phyloP scores from a whole-genome alignment of 1,140 invertebrate species.

The Ectropis grisescens region DNA sequence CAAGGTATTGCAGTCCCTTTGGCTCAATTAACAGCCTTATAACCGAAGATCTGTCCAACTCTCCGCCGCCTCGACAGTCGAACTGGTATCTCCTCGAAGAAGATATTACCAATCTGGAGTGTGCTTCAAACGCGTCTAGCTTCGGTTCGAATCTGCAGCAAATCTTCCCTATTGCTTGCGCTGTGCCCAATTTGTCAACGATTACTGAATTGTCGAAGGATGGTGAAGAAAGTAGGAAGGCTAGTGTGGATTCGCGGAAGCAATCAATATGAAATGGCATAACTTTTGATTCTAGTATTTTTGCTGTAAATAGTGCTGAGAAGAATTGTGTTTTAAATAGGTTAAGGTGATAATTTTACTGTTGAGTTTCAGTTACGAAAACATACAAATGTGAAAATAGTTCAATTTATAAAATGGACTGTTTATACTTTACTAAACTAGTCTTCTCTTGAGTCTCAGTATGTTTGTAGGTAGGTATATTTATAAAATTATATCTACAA shows the following conservation, averaged over 20 bases:
- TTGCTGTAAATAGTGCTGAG: too few relatives aligned
- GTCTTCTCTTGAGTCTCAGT: too few relatives aligned
- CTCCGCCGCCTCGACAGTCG: conserved; percentile 3
- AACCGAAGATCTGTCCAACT: conserved; percentile 49
- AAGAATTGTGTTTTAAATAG: too few relatives aligned
- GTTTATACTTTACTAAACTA: too few relatives aligned
- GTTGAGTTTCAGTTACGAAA: too few relatives aligned
- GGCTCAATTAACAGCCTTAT: conserved; percentile 30
- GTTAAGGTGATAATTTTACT: too few relatives aligned
- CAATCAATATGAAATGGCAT: neutral
- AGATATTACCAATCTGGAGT: conserved; percentile 36
- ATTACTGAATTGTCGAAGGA: conserved; percentile 51
- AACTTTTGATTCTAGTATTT: conserved; percentile 14
- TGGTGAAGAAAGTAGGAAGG: conserved; percentile 18
- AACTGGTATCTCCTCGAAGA: conserved; percentile 53
- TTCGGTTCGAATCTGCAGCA: conserved; percentile 35
- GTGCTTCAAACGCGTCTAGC: conserved; percentile 5
- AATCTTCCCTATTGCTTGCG: conserved; percentile 45
- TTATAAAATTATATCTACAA: too few relatives aligned
- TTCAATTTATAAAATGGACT: too few relatives aligned
- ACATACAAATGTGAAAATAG: too few relatives aligned
- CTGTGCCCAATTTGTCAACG: conserved; percentile 47
- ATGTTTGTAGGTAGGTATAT: too few relatives aligned
- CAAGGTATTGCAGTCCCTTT: conserved; percentile 15
- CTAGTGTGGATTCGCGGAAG: conserved; percentile 6